Evolutionary conservation across 2,113 vertebrate species (phyloP), one percentile per base, ranked within the genome.

Genomic region (Uria aalge): DNA sequence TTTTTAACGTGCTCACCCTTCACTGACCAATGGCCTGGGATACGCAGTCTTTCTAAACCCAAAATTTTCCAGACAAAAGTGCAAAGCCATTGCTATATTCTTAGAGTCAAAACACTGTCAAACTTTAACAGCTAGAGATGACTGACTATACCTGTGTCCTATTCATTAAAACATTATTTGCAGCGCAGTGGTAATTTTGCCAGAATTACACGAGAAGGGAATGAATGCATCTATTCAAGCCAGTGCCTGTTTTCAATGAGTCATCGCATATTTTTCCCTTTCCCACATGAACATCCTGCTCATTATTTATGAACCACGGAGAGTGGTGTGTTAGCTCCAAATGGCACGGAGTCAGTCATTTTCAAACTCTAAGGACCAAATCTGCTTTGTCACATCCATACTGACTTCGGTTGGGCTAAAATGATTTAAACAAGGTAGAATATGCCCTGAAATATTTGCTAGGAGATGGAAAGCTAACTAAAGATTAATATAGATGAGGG

Each of bases 281-380:
- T 76, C 80, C 83, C 53, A 55, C 40, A 56, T n/a, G 77, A 94
- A 93, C 87, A 91, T 56, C 43, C 69, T 90, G 52, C 77, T 91
- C 71, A 78, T 93, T 95, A 96, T 93, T 95, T 93, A 94, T 93
- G 52, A 93, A 50, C 57, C 73, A 32, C 6, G 62, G 72, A 75
- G 78, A 52, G 29, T 23, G 34, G 50, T 89, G 59, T 74, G 64
- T 85, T n/a, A 90, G 67, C 71, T 91, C 87, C 90, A 88, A 96
- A 88, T 52, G 69, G 69, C 71, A 68, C 6, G 2, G 53, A 85
- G 36, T 92, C 66, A 67, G 57, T 84, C 62, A 47, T 50, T 75
- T 95, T 86, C 83, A 89, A 71, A 72, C 72, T 92, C 77, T 34
- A 13, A 91, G 93, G 80, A 85, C 45, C 55, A 82, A 56, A 66